phyloP scores from a whole-genome alignment of 1,140 invertebrate genomes.

The Drosophila baimaii region DNA sequence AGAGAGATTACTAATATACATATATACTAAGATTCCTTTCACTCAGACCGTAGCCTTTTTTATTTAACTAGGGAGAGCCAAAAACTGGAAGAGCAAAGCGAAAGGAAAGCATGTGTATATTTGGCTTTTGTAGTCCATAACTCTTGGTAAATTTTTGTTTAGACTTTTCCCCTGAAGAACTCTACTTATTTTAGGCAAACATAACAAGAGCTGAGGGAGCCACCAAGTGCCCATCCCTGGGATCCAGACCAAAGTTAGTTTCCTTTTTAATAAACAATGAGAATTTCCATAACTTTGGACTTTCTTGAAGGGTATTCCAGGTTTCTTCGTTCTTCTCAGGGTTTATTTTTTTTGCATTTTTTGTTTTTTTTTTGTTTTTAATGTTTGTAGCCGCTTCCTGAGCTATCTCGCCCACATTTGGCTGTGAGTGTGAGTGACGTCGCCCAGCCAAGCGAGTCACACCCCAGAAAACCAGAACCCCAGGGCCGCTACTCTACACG shows the following conservation, averaged over 20 bases:
- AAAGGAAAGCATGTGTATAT: no score
- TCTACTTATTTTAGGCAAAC: not conserved
- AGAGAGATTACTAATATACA: not conserved
- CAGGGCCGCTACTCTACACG: not conserved
- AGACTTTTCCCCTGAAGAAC: not conserved
- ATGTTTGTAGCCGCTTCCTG: slow-evolving; percentile 27
- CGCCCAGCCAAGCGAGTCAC: slow-evolving; percentile 57
- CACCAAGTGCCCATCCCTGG: not conserved
- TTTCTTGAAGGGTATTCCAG: slow-evolving; percentile 1
- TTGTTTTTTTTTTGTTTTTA: slow-evolving; percentile 23
- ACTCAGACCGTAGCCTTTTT: no score
- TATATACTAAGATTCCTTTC: not conserved
- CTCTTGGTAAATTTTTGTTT: not conserved
- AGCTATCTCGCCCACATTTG: slow-evolving; percentile 64
- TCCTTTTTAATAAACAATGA: not conserved
- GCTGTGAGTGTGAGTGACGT: slow-evolving; percentile 49
- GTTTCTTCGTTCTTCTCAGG: not conserved
- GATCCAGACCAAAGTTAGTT: not conserved
- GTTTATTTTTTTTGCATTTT: slow-evolving; percentile 7
- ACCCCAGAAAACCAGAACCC: slow-evolving; percentile 17
- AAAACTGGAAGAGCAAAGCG: no score
- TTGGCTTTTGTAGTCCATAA: no score
- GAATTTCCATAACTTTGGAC: not conserved
- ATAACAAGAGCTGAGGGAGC: not conserved
- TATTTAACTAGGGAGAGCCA: no score